Evolutionary conservation across 1,140 invertebrate genomes (phyloP).

Genomic region (Drosophila kikkawai): DNA sequence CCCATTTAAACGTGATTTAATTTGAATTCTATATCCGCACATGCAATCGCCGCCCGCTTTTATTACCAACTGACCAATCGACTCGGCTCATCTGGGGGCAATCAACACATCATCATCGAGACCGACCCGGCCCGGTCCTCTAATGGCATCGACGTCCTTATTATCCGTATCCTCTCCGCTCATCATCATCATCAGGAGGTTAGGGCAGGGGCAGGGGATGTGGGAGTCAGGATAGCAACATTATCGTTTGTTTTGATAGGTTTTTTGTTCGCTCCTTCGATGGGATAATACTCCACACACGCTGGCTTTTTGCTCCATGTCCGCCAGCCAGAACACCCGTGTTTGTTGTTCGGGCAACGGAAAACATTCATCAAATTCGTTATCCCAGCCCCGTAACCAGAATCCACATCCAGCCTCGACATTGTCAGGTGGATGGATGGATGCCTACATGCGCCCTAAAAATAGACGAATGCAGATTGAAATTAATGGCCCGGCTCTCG

Average conservation of each 20-base stretch:
- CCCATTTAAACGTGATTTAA: constrained; percentile 71
- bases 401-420: constrained; percentile 19
- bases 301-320: constrained; percentile 34
- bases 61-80: constrained; percentile 65
- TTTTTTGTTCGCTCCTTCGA: constrained; percentile 45
- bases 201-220: not conserved
- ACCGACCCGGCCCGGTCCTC: constrained; percentile 38
- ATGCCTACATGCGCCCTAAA: constrained; percentile 60
- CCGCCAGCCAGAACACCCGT: not conserved
- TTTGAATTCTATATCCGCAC: constrained; percentile 56
- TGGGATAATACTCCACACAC: constrained; percentile 47
- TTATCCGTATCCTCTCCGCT: constrained; percentile 65
- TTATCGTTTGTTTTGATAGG: constrained; percentile 82
- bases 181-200: constrained; percentile 52
- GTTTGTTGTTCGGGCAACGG: constrained; percentile 53
- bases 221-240: constrained; percentile 30
- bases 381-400: constrained; percentile 31
- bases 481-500: constrained; percentile 57
- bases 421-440: constrained; percentile 54
- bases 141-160: constrained; percentile 71
- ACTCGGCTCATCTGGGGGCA: constrained; percentile 64
- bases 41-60: constrained; percentile 53
- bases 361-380: constrained; percentile 77
- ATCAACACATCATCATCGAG: constrained; percentile 67
- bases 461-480: constrained; percentile 74